Percentiles rank a stretch among this genome's conserved stretches.
These are phyloP conservation scores for Xyrauchen texanus DNA, from an alignment of 2,113 vertebrate species.

Conservation along the genomic window DNA sequence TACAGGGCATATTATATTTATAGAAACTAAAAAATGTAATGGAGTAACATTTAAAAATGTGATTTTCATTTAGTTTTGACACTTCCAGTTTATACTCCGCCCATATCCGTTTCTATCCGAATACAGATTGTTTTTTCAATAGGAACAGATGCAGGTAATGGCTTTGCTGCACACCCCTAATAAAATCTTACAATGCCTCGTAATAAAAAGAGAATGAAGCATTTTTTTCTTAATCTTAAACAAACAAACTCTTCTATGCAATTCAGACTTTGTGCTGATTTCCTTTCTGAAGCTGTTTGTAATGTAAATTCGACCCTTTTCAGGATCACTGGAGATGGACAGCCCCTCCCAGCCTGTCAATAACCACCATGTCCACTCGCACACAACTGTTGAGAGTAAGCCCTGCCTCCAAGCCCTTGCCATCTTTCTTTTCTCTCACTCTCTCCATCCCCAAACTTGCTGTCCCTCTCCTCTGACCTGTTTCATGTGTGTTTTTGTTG, in stretches of 20 bases:
- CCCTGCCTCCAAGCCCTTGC: background rate
- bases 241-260: background rate
- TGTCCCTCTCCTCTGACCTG: background rate
- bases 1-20: too few species aligned
- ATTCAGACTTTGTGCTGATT: background rate
- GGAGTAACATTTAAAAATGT: too few species aligned
- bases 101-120: too few species aligned
- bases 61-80: too few species aligned
- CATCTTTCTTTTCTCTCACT: background rate
- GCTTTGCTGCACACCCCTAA: too few species aligned
- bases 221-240: background rate
- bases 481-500: conserved; percentile 29
- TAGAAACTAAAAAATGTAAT: too few species aligned
- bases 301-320: conserved; percentile 1
- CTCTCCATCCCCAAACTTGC: background rate
- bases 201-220: background rate
- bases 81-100: too few species aligned
- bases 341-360: conserved; percentile 96
- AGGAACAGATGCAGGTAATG: too few species aligned
- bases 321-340: conserved; percentile 95
- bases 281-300: background rate
- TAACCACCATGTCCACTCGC: conserved; percentile 96
- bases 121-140: too few species aligned
- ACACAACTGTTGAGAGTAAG: conserved; percentile 91
- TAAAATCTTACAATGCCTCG: too few species aligned